A percentile compares a stretch with the other conserved stretches of the same genome.
These are phyloP conservation scores for Zygogramma bicolorata DNA, from an alignment of 2,888 invertebrate species.

Conservation along the genomic window DNA sequence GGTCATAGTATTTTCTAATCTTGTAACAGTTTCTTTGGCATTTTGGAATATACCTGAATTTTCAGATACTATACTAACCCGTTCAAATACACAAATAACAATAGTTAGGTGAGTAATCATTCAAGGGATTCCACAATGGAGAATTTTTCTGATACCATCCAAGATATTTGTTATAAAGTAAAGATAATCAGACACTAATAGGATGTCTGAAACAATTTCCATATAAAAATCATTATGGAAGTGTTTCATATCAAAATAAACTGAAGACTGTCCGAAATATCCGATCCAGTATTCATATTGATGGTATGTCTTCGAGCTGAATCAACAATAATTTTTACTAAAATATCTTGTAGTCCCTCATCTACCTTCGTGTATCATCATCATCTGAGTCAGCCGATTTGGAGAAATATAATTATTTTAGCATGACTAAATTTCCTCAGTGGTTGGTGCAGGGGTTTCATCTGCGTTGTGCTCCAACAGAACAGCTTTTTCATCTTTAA, in stretches of 20 bases:
- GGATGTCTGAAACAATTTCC: too few relatives aligned
- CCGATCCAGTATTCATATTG: background rate
- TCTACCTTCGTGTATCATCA: constrained; percentile 6
- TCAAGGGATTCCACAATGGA: too few relatives aligned
- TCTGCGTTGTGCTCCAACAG: constrained; percentile 69
- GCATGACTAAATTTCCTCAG: constrained; percentile 58
- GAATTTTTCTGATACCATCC: too few relatives aligned
- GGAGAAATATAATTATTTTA: constrained; percentile 40
- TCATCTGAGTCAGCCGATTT: constrained; percentile 1
- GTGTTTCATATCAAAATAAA: too few relatives aligned
- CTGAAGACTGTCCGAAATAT: constrained; percentile 19
- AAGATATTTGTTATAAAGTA: too few relatives aligned
- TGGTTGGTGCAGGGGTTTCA: constrained; percentile 65
- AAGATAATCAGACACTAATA: too few relatives aligned
- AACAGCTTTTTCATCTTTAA: constrained; percentile 70
- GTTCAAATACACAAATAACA: too few relatives aligned
- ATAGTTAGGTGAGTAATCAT: too few relatives aligned
- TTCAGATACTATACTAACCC: too few relatives aligned
- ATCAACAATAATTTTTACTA: background rate
- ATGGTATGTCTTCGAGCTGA: too few relatives aligned
- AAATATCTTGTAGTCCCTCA: background rate
- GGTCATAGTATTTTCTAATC: background rate
- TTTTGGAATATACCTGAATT: too few relatives aligned
- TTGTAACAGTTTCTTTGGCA: background rate
- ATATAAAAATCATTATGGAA: too few relatives aligned